Evolutionary conservation across 2,113 vertebrate genomes (phyloP), one percentile per base, ranked within the genome.

Genomic region (Psilopsiagon aymara): DNA sequence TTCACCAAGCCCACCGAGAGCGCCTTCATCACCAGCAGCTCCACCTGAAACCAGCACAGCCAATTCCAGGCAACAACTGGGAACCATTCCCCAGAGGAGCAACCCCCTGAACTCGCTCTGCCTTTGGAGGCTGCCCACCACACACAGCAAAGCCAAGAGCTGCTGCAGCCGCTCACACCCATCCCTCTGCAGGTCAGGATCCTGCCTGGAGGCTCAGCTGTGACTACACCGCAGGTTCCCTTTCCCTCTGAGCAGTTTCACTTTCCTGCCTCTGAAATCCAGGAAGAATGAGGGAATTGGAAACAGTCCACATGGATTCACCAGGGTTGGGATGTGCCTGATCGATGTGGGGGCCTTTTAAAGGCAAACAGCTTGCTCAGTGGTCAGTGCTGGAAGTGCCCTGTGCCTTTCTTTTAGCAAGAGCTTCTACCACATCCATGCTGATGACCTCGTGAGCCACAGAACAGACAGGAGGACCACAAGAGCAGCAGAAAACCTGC

Each of bases 1-100:
- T 99, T 99, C 66, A 99, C 99, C 93, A 99, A 97, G 4, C 99
- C 99, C 29, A 99, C 99, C 0, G 99, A 99, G 16, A 99, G 99
- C 0, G 99, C 99, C 98, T 99, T 99, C 99, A 99, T 99, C 97
- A 99, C 99, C 97, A 99, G 97, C 67, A 99, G 98, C 95, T 99
- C 99, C 98, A 99, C 99, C 99, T 99, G 47, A 31, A 41, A 35
- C 33, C 57, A 49, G 69, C 6, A 44, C 5, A 73, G 23, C 15
- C 2, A 28, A 33, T 0, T 7, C 28, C 15, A 13, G 35, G 29
- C 6, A 59, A n/a, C 9, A 3, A 18, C 1, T 5, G 7, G 17
- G 5, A 67, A 44, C 3, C 20, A 0, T 70, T 16, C 8, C 33
- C 60, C 9, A 13, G 21, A 10, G 1, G 2, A 55, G 10, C 2